These are phyloP conservation scores for Bombus ignitus DNA, from an alignment of 1,140 invertebrate species.

Conservation along the genomic window DNA sequence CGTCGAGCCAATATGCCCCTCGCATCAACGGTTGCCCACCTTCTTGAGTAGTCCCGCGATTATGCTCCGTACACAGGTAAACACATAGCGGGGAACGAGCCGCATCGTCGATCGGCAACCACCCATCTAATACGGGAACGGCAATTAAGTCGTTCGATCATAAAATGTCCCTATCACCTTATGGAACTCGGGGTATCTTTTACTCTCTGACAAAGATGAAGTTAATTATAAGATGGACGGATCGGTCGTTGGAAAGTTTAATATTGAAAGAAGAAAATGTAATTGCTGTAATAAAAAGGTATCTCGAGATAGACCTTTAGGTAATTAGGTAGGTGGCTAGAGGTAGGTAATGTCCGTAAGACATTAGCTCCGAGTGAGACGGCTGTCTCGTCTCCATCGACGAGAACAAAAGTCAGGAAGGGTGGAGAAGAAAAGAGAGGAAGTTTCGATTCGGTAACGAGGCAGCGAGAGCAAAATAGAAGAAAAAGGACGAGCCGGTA, in stretches of 20 bases:
- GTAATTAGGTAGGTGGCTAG: no score
- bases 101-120: slow-evolving; percentile 33
- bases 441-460: slow-evolving; percentile 66
- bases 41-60: slow-evolving; percentile 79
- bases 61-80: slow-evolving; percentile 53
- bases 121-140: slow-evolving; percentile 38
- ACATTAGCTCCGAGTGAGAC: background rate
- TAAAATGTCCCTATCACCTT: slow-evolving; percentile 58
- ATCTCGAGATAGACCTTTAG: background rate
- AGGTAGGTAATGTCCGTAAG: background rate
- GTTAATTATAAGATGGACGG: background rate
- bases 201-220: no score
- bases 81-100: slow-evolving; percentile 53
- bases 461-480: slow-evolving; percentile 62
- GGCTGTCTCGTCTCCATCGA: background rate
- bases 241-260: background rate
- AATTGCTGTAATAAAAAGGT: background rate
- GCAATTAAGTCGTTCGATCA: slow-evolving; percentile 65
- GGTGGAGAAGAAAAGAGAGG: background rate
- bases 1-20: slow-evolving; percentile 81
- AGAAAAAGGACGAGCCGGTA: slow-evolving; percentile 45
- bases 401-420: background rate
- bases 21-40: slow-evolving; percentile 77
- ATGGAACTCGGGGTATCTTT: background rate
- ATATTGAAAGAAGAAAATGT: background rate